Evolutionary conservation across 2,797 vertebrate genomes (phyloP), one percentile per base, ranked within the genome.

Genomic region (Peromyscus nudipes): DNA sequence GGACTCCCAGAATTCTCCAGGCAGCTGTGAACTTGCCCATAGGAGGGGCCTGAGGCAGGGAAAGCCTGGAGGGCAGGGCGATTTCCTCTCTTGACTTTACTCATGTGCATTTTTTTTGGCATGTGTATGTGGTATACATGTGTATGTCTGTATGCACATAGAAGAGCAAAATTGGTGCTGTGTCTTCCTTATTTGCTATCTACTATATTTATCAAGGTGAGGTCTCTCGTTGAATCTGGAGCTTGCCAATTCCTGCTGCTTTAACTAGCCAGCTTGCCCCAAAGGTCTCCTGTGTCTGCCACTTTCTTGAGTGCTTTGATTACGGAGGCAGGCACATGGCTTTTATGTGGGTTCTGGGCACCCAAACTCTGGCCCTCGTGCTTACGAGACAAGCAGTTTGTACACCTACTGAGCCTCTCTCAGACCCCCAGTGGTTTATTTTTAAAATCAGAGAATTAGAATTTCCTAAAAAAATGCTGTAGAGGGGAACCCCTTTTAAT

Each of bases 1-100:
- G 79, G 83, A 67, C 29, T 37, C 52, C 4, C 64, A 2, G 46
- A 43, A 81, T 27, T 23, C 55, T 62, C 69, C 11, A 16, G 80
- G 75, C 37, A 75, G 37, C 27, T 13, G 40, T 43, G 23, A 27
- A 43, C 1, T 40, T 49, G 71, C 49, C 40, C 17, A 6, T 27
- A 37, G 93, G 69, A 23, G n/a, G 34, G 31, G 57, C 1, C 9
- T 12, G 85, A 31, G 0, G 23, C 31, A 52, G 52, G 77, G 21
- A 55, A 62, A 43, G 49, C 25, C 73, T 25, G 65, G 49, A n/a
- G n/a, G 49, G 5, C 25, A n/a, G 0, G 16, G 0, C 2, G 0
- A 2, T 19, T 69, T 52, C 43, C 64, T 85, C 31, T 69, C 12
- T 49, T 16, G 19, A 67, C 62, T 49, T 65, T 49, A 9, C 31